Evolutionary conservation across 37 sponge, comb jelly and placozoan genomes (phyloP).

Genomic region (Chondrosia reniformis): DNA sequence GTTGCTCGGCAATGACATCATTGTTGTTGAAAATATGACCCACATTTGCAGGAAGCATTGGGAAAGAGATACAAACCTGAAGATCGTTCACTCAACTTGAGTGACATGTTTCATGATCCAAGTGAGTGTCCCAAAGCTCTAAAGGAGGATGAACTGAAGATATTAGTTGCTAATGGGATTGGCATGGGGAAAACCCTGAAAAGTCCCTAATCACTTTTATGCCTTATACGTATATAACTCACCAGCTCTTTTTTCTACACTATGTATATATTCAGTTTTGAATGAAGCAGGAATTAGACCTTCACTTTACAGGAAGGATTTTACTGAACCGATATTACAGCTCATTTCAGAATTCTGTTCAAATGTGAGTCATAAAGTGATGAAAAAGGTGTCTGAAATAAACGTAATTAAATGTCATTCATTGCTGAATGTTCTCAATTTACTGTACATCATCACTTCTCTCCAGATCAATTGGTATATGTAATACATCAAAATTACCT

Average conservation of each 20-base stretch:
- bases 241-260: neutral
- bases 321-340: neutral
- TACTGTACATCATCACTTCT: neutral
- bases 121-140: too few relatives aligned
- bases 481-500: neutral
- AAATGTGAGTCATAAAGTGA: neutral
- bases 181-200: too few relatives aligned
- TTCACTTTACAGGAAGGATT: neutral
- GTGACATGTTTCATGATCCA: conserved; percentile 18
- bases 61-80: conserved; percentile 1
- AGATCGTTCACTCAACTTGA: conserved; percentile 3
- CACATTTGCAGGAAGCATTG: neutral
- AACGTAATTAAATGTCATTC: too few relatives aligned
- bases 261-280: neutral
- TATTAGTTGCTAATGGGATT: too few relatives aligned
- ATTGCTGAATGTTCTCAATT: neutral
- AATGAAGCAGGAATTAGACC: neutral
- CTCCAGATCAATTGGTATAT: neutral
- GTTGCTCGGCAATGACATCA: too few relatives aligned
- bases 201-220: too few relatives aligned
- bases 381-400: neutral
- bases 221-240: too few relatives aligned
- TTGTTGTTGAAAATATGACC: too few relatives aligned
- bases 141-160: too few relatives aligned
- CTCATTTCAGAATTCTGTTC: conserved; percentile 6